These are phyloP conservation scores for Stenotaenia linearis DNA, from an alignment of 2,888 invertebrate species.

Conservation along the genomic window DNA sequence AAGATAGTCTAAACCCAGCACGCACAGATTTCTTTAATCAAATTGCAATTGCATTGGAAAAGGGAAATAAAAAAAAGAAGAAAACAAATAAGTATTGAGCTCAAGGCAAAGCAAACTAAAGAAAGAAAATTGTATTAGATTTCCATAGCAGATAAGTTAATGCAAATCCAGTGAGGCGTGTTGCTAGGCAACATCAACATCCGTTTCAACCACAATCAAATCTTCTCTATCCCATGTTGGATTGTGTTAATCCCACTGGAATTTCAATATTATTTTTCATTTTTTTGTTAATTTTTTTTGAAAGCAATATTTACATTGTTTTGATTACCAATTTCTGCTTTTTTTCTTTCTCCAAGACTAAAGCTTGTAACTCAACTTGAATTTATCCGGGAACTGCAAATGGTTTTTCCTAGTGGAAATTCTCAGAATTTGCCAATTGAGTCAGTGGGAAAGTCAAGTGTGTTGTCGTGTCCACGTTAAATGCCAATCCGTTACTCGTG, in stretches of 20 bases:
- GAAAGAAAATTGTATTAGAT: constrained; percentile 19
- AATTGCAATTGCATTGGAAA: neutral
- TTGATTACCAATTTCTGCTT: neutral
- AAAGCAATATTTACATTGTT: too few species aligned
- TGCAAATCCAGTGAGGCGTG: constrained; percentile 19
- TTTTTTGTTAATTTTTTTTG: neutral
- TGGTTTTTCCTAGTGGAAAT: neutral
- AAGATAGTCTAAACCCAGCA: neutral
- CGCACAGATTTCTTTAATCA: constrained; percentile 7
- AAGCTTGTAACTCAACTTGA: neutral
- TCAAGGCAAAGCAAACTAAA: constrained; percentile 4
- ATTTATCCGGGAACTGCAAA: neutral
- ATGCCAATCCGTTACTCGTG: constrained; percentile 2
- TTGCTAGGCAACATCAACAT: constrained; percentile 17
- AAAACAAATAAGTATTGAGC: constrained; percentile 17
- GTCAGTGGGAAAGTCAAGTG: constrained; percentile 10
- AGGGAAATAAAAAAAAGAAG: neutral
- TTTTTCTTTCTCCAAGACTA: neutral
- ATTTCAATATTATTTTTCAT: constrained; percentile 14
- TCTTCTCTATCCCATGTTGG: neutral
- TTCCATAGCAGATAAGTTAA: constrained; percentile 19
- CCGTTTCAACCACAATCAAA: constrained; percentile 17
- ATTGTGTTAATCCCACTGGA: neutral
- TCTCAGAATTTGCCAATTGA: neutral
- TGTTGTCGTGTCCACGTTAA: constrained; percentile 21